Base-by-base conservation (phyloP, 1,140 invertebrate genomes). In the Bombus terrestris region DNA sequence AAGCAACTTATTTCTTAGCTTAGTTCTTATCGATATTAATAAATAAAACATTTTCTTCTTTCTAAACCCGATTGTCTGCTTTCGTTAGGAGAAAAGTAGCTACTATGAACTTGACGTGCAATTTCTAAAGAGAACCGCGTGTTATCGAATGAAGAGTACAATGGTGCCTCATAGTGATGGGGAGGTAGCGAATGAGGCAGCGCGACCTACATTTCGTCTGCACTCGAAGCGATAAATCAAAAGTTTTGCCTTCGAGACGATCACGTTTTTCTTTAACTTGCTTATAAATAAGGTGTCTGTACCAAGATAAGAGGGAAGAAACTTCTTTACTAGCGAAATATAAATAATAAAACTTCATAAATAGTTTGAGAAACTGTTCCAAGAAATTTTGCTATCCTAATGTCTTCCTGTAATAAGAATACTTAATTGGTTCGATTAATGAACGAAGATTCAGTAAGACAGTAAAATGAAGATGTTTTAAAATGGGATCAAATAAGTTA, bases 171-270 rank as follows among this genome's bases (percentile, higher is more conserved):
- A 83, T 83, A 12, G 22, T 3, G 59, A 68, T 76, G 43, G 43
- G 15, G 18, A 53, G 47, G 47, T 22, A 53, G 18, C 28, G 62
- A 35, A n/a, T 10, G 28, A 22, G 18, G 32, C 28, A 13, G 15
- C 13, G 41, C 47, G 73, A 83, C 81, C 81, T 76, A 83, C 32
- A 83, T 83, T 83, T 62, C 59, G 59, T 5, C 13, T 39, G 37
- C 69, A 81, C 69, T 53, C 37, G 32, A 81, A 72, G 32, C 69
- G 47, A 81, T 81, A 81, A 81, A 81, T 81, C 68, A 72, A 41
- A 25, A 47, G 43, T 53, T 47, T 71, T 10, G 28, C 25, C 32
- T 59, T 32, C 28, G 12, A n/a, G 22, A 41, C 0, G 13, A 41
- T 39, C 35, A 39, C 28, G 25, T 25, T 47, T 74, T 62, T 64